Conservation (phyloP, 2,113 vertebrate genomes). For the Hepsetus odoe region DNA sequence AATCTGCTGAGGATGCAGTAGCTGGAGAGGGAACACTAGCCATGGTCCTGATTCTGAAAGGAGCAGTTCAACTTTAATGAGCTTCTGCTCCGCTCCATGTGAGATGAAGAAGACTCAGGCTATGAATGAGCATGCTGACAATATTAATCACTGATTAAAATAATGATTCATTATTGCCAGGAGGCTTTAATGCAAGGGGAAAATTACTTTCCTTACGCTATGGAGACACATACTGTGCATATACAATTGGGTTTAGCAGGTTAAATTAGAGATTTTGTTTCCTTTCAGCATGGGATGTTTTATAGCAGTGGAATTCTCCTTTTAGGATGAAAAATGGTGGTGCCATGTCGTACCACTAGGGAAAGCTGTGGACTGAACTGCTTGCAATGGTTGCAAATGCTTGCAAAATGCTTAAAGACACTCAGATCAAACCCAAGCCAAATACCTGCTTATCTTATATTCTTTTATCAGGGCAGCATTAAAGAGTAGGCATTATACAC, state of each 20-base stretch:
- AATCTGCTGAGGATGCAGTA: neutral
- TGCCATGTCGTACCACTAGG: slow-evolving; percentile 49
- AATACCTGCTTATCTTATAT: neutral
- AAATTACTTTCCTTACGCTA: slow-evolving; percentile 11
- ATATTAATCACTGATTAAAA: slow-evolving; percentile 13
- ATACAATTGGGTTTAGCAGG: slow-evolving; percentile 16
- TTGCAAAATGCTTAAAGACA: neutral
- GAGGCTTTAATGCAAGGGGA: neutral
- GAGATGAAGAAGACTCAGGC: slow-evolving; percentile 1
- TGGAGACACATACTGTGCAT: slow-evolving; percentile 2
- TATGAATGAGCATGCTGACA: neutral
- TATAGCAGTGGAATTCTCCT: slow-evolving; percentile 54
- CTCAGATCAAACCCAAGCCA: neutral
- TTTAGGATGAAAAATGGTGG: slow-evolving; percentile 64
- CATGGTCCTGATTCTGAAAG: neutral
- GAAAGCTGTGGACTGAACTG: slow-evolving; percentile 14
- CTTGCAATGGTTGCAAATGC: slow-evolving; percentile 8
- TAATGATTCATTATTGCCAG: slow-evolving; percentile 9
- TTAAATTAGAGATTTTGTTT: slow-evolving; percentile 22
- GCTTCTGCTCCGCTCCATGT: neutral
- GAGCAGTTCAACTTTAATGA: slow-evolving; percentile 4
- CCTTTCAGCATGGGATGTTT: slow-evolving; percentile 55
- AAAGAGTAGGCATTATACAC: neutral
- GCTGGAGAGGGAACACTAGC: neutral
- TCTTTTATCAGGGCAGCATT: neutral